A percentile compares a stretch with the other conserved stretches of the same genome.
Conservation (phyloP, 2,113 vertebrate genomes). For the Melierax canorus region DNA sequence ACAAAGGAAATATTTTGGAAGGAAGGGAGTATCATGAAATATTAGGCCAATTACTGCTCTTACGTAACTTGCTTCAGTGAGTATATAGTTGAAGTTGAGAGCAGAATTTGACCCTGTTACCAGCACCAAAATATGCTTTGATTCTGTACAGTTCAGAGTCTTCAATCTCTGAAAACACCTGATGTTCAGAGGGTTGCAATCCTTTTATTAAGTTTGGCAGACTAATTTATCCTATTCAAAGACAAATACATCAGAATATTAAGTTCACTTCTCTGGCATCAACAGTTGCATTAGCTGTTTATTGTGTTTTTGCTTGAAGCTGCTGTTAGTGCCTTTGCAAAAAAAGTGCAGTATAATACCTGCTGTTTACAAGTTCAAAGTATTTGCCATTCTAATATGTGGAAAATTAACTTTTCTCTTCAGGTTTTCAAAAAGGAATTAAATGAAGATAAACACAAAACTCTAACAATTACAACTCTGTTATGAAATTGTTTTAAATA, state of each 20-base stretch:
- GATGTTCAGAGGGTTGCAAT: neutral
- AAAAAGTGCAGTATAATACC: neutral
- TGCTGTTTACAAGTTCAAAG: neutral
- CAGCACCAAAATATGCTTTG: neutral
- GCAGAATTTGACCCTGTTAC: neutral
- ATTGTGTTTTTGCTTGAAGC: neutral
- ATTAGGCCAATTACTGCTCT: neutral
- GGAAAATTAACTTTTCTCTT: neutral
- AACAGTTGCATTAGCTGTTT: neutral
- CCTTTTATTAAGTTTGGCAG: neutral
- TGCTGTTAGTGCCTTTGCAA: neutral
- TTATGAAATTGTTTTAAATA: neutral
- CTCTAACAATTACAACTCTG: neutral
- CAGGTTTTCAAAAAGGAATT: neutral
- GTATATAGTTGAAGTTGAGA: neutral
- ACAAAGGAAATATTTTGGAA: neutral
- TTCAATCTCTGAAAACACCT: neutral
- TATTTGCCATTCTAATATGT: neutral
- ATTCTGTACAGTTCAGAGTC: neutral
- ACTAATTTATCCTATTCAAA: neutral
- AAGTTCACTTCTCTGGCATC: neutral
- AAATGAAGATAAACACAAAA: neutral
- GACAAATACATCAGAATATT: neutral
- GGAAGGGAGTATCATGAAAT: neutral
- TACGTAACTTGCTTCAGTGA: neutral